phyloP scores from a whole-genome alignment of 92 coral and sea anemone genomes.

The Phenganax marumi region DNA sequence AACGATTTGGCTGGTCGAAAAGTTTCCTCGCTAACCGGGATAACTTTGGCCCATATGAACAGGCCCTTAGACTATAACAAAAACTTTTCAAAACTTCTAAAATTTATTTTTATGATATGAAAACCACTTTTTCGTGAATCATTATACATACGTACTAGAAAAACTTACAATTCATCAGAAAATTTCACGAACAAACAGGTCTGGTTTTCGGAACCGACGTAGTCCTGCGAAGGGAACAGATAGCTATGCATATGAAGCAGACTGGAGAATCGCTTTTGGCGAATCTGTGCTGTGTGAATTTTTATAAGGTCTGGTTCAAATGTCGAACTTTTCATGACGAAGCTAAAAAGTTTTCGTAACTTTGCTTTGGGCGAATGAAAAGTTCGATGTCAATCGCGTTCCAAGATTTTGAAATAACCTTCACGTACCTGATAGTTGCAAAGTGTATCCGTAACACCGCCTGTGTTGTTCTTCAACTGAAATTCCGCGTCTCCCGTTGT shows the following conservation, averaged over 20 bases:
- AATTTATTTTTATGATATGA: background rate
- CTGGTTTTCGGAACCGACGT: conserved; percentile 40
- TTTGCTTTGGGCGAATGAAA: background rate
- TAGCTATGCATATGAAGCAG: background rate
- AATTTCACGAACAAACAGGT: conserved; percentile 83
- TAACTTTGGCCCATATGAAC: too few relatives aligned
- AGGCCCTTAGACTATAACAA: too few relatives aligned
- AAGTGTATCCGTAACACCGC: conserved; percentile 8
- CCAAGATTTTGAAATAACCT: background rate
- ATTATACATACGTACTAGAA: background rate
- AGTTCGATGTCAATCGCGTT: background rate
- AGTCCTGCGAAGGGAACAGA: conserved; percentile 27
- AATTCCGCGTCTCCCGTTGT: conserved; percentile 69
- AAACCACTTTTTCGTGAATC: background rate
- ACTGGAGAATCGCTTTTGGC: background rate
- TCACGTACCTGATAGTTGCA: conserved; percentile 25
- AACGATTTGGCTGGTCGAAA: too few relatives aligned
- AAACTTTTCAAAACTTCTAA: too few relatives aligned
- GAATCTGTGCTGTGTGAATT: background rate
- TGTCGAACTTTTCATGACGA: too few relatives aligned
- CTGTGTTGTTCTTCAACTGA: conserved; percentile 25
- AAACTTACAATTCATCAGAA: conserved; percentile 70
- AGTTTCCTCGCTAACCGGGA: too few relatives aligned
- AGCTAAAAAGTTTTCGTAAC: too few relatives aligned
- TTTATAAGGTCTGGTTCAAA: background rate